Conservation (phyloP, 2,888 invertebrate genomes). For the Cataglyphis albicans region DNA sequence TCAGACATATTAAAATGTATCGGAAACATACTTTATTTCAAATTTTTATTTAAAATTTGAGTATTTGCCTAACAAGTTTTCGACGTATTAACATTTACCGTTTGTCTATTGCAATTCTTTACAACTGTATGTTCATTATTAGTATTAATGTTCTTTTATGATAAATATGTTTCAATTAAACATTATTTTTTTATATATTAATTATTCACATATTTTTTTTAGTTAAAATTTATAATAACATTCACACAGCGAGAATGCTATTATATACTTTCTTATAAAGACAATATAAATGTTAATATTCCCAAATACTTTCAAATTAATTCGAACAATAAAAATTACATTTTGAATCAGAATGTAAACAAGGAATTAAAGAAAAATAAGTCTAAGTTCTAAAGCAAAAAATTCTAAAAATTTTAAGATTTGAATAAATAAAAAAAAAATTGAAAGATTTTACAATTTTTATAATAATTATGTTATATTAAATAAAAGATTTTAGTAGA, state of each 20-base stretch:
- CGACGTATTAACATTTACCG: not conserved
- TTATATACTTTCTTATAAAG: not conserved
- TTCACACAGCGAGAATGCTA: not conserved
- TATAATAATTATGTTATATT: not conserved
- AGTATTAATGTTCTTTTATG: not conserved
- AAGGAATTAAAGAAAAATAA: not conserved
- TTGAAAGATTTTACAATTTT: not conserved
- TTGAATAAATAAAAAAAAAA: not conserved
- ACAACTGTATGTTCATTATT: not conserved
- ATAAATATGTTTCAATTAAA: not conserved
- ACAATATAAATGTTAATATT: not conserved
- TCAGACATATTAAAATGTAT: not conserved
- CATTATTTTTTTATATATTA: not conserved
- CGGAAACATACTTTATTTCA: not conserved
- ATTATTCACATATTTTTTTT: not conserved
- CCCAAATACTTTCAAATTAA: not conserved
- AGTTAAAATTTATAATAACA: not conserved
- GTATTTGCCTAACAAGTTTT: not conserved
- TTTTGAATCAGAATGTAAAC: not conserved
- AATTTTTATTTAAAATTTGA: not conserved
- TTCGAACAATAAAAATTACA: not conserved
- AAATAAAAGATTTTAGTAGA: not conserved
- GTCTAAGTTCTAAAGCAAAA: not conserved
- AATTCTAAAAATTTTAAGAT: not conserved
- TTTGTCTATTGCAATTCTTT: not conserved